Conservation (phyloP, 2,797 vertebrate species). For the Xiphorhynchus erythropygius region DNA sequence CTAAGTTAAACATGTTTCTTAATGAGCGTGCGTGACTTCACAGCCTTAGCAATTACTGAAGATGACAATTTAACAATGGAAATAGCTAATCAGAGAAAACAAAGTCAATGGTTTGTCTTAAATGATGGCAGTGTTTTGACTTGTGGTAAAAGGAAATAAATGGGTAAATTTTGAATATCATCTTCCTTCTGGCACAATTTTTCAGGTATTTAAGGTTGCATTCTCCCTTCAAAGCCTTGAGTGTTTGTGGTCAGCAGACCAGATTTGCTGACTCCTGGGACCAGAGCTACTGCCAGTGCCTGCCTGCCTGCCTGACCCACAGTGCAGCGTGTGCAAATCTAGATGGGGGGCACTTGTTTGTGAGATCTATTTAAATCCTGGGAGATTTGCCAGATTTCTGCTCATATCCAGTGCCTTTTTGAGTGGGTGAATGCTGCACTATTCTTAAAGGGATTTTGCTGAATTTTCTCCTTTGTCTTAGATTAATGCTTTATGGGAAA, state of each 20-base stretch:
- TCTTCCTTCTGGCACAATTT: not conserved
- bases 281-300: not conserved
- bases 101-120: not conserved
- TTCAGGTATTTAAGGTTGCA: not conserved
- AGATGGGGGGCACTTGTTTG: not conserved
- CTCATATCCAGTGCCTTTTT: not conserved
- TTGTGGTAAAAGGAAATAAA: not conserved
- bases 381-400: not conserved
- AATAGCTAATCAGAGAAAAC: not conserved
- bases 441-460: not conserved
- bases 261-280: not conserved
- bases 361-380: not conserved
- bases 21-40: not conserved
- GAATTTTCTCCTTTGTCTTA: not conserved
- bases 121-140: not conserved
- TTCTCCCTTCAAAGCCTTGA: not conserved
- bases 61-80: not conserved
- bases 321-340: not conserved
- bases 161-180: not conserved
- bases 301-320: not conserved
- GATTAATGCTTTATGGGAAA: not conserved
- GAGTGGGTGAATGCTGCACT: not conserved
- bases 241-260: not conserved
- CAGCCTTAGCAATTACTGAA: not conserved
- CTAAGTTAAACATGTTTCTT: not conserved